Base-by-base conservation (phyloP, 2,113 vertebrate species). In the Ictalurus punctatus region DNA sequence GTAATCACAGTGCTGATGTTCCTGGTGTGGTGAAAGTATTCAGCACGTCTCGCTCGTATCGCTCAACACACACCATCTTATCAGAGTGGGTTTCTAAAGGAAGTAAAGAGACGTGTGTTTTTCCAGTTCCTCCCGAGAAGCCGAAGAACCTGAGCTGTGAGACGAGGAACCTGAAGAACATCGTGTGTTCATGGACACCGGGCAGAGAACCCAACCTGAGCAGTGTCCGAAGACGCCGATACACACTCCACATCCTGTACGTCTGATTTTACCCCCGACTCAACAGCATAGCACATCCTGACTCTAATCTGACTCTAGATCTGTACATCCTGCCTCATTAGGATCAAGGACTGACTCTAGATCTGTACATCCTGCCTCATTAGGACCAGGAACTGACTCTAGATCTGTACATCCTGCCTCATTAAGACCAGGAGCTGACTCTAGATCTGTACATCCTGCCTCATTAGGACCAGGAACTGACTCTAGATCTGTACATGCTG, bases 91-190 rank as follows among this genome's bases (percentile, higher is more conserved):
- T 25, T 67, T 8, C 34, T 19, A 74, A 37, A 74, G 71, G 34
- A 74, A 74, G 17, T 74, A 74, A 74, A 21, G 71, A 21, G 6
- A 73, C 58, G 48, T 30, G 7, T 52, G 52, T 56, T 79, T 73
- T 27, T 61, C 40, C 34, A 95, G 94, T 93, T 92, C 93, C 92
- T 87, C 89, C 94, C 4, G 87, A 93, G 90, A 95, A 90, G 86
- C 95, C 92, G 14, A 86, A 88, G 85, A 92, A 95, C 74, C 25
- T 95, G 88, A 79, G 34, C 89, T 95, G 95, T 90, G 54, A 9
- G 27, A 95, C 94, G 0, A 71, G 88, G 67, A 91, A 95, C 71
- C 78, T 94, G 90, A 84, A 2, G 84, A 83, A 13, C 13, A 30
- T 95, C 58, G 61, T 12, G 10, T 94, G 94, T 84, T 91, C 40